phyloP scores from a whole-genome alignment of 1,140 invertebrate genomes.

The Tenebrio molitor region DNA sequence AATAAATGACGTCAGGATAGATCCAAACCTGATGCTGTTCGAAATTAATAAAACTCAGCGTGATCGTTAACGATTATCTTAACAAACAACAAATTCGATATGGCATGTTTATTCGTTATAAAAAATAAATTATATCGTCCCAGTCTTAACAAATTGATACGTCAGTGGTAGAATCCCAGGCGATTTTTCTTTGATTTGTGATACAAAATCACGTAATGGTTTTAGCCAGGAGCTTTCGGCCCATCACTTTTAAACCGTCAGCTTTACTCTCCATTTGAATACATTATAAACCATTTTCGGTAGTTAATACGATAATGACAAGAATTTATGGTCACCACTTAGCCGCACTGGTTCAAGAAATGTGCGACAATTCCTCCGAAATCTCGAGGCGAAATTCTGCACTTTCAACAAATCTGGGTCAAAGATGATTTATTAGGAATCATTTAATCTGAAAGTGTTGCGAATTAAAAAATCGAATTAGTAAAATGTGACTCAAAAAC shows the following conservation, averaged over 20 bases:
- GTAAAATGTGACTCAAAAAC: too few species aligned
- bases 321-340: slow-evolving; percentile 40
- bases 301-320: slow-evolving; percentile 46
- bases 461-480: too few species aligned
- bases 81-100: slow-evolving; percentile 44
- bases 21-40: not conserved
- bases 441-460: not conserved
- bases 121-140: slow-evolving; percentile 43
- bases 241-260: slow-evolving; percentile 18
- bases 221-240: slow-evolving; percentile 38
- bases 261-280: slow-evolving; percentile 26
- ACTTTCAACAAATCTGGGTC: slow-evolving; percentile 6
- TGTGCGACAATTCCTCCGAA: slow-evolving; percentile 2
- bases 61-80: slow-evolving; percentile 40
- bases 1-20: slow-evolving; percentile 17
- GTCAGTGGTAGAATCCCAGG: slow-evolving; percentile 21
- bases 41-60: slow-evolving; percentile 36
- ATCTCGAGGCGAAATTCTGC: too few species aligned
- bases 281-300: slow-evolving; percentile 28
- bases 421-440: slow-evolving; percentile 3
- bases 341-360: not conserved
- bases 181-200: slow-evolving; percentile 45
- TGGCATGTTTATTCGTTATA: slow-evolving; percentile 43
- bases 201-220: slow-evolving; percentile 33
- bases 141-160: slow-evolving; percentile 43